A percentile compares a stretch with the other conserved stretches of the same genome.
Conservation (phyloP, 2,888 invertebrate genomes). For the Dioctria rufipes region DNA sequence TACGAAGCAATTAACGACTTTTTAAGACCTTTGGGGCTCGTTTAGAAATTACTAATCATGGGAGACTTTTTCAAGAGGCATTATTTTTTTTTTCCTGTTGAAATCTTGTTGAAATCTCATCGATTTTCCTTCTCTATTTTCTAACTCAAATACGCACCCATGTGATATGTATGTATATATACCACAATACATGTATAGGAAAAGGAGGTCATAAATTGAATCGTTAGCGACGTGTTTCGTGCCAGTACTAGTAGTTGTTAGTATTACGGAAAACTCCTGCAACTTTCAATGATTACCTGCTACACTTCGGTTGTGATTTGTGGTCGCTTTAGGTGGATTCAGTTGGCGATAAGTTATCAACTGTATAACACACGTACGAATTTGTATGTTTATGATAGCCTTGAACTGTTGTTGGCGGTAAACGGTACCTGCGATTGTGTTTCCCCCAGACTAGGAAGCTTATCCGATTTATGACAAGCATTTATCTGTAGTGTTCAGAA, state of each 20-base stretch:
- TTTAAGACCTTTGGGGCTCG: conserved; percentile 18
- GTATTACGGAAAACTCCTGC: background rate
- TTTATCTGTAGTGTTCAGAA: background rate
- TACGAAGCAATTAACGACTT: conserved; percentile 27
- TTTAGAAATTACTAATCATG: background rate
- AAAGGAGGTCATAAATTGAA: conserved; percentile 17
- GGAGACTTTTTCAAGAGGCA: background rate
- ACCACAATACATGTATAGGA: background rate
- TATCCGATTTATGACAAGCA: conserved; percentile 33
- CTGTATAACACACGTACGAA: background rate
- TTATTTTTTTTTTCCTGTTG: background rate
- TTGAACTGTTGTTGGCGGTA: conserved; percentile 14
- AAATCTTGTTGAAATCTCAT: background rate
- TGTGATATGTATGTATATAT: background rate
- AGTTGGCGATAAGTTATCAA: conserved; percentile 35
- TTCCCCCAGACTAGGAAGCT: conserved; percentile 26
- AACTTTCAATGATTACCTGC: background rate
- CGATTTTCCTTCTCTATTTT: background rate
- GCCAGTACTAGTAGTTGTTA: background rate
- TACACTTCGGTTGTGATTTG: conserved; percentile 31
- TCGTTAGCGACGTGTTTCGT: conserved; percentile 14
- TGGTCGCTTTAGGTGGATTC: conserved; percentile 14
- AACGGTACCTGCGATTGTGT: conserved; percentile 37
- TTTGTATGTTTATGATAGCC: background rate
- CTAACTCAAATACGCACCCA: background rate